A percentile compares a stretch with the other conserved stretches of the same genome.
These are phyloP conservation scores for Brachyhypopomus gauderio DNA, from an alignment of 2,113 vertebrate genomes.

Conservation along the genomic window DNA sequence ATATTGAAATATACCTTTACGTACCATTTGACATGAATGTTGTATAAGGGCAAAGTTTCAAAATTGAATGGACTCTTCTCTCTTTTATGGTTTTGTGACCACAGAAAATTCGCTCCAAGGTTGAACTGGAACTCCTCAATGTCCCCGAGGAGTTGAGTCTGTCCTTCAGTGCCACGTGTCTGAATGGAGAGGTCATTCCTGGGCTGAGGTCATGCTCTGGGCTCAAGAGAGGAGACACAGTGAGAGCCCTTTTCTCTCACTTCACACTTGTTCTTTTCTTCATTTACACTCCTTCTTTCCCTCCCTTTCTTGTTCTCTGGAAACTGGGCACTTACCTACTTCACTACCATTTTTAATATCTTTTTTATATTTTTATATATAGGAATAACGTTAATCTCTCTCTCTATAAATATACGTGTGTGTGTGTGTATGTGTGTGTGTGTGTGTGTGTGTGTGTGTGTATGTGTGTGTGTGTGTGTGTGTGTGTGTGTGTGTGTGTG, in stretches of 20 bases:
- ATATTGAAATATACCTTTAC: not conserved
- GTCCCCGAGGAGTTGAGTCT: constrained; percentile 84
- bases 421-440: too few species aligned
- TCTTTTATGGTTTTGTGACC: not conserved
- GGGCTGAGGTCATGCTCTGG: constrained; percentile 82
- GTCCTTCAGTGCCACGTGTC: constrained; percentile 83
- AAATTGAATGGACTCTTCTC: constrained; percentile 11
- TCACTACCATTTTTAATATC: too few species aligned
- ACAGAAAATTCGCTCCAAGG: constrained; percentile 87
- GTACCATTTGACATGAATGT: not conserved
- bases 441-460: not conserved
- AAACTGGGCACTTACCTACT: too few species aligned
- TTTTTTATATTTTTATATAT: too few species aligned
- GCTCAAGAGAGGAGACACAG: constrained; percentile 87
- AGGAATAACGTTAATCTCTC: too few species aligned
- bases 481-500: not conserved
- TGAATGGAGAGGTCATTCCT: constrained; percentile 78
- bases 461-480: not conserved
- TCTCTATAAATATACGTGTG: too few species aligned
- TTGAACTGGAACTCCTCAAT: constrained; percentile 84
- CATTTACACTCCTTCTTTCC: not conserved
- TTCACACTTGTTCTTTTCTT: not conserved
- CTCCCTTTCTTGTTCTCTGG: not conserved
- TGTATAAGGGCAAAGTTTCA: not conserved
- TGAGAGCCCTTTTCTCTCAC: constrained; percentile 61